Percentiles rank a stretch among this genome's conserved stretches.
Conservation (phyloP, 92 coral and sea anemone genomes). For the Blastomussa wellsi region DNA sequence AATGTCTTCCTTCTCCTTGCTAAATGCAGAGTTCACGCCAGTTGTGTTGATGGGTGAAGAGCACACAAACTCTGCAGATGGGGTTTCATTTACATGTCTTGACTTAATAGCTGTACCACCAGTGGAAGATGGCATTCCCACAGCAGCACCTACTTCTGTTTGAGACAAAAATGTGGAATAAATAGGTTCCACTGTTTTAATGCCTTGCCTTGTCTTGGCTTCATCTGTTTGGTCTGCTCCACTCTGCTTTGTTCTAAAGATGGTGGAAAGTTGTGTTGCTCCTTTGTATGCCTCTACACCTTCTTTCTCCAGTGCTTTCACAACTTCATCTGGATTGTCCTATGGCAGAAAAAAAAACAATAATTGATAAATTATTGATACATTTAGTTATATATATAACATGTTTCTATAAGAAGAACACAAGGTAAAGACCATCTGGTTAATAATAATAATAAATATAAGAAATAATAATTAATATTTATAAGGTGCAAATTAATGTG, state of each 20-base stretch:
- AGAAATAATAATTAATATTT: too few relatives aligned
- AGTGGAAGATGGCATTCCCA: conserved; percentile 32
- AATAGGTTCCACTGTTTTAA: not conserved
- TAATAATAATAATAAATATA: too few relatives aligned
- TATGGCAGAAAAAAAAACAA: not conserved
- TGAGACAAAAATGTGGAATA: conserved; percentile 1
- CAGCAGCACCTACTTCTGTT: conserved; percentile 55
- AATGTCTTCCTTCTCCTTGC: conserved; percentile 48
- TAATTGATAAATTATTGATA: not conserved
- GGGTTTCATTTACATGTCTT: not conserved
- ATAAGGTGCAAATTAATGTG: too few relatives aligned
- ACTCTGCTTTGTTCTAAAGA: conserved; percentile 55
- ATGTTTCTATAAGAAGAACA: not conserved
- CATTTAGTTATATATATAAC: not conserved
- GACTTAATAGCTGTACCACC: not conserved
- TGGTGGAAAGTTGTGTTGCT: conserved; percentile 90
- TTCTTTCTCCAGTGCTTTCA: conserved; percentile 77
- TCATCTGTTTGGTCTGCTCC: conserved; percentile 2
- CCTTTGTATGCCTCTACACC: conserved; percentile 89
- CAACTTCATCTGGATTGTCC: conserved; percentile 91
- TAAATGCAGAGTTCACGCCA: not conserved
- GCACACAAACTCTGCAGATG: conserved; percentile 31
- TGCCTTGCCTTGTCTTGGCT: conserved; percentile 6
- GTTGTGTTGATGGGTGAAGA: conserved; percentile 3
- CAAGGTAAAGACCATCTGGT: too few relatives aligned